Base-by-base conservation (phyloP, 2,797 vertebrate species). In the Hemitrygon akajei region DNA sequence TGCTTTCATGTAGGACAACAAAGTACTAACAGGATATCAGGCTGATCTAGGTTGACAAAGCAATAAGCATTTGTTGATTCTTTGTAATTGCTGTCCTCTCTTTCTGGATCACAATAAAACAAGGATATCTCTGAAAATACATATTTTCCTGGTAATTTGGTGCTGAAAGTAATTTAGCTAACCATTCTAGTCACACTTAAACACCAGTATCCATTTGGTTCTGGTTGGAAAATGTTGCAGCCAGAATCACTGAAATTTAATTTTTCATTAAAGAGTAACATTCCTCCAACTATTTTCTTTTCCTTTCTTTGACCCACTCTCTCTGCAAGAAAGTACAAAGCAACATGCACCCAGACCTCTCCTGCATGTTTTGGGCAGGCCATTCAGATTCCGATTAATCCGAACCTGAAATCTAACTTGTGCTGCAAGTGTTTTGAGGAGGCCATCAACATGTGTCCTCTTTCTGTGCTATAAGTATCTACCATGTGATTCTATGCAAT, bases 11-110 rank as follows among this genome's bases (percentile, higher is more conserved):
- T 75, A n/a, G 37, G 66, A 93, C 75, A 93, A 73, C 91, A 16
- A 92, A 75, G 73, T 76, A 76, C 69, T 47, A 92, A 75, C 91
- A 56, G 91, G 91, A 93, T 56, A 30, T 76, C 71, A 76, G 71
- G 73, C 40, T 93, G 71, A 93, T 75, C 6, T 73, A 69, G 40
- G 40, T 71, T 93, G 40, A 75, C 25, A 91, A 27, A 93, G 91
- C 69, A 93, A 93, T 93, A 37, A 71, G 22, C 22, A 71, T 37
- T 76, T 93, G 71, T 93, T 75, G 40, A 69, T 56, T 93, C 91
- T 56, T 56, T 56, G 71, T 69, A 71, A 93, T 93, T 75, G 37
- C 40, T 93, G 91, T 56, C 75, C 56, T 60, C 56, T 92, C 27
- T 75, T 93, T 56, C 37, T 56, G 69, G 40, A 25, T 56, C 66